Conservation (phyloP, 1,140 invertebrate genomes). For the Eriosoma lanigerum region DNA sequence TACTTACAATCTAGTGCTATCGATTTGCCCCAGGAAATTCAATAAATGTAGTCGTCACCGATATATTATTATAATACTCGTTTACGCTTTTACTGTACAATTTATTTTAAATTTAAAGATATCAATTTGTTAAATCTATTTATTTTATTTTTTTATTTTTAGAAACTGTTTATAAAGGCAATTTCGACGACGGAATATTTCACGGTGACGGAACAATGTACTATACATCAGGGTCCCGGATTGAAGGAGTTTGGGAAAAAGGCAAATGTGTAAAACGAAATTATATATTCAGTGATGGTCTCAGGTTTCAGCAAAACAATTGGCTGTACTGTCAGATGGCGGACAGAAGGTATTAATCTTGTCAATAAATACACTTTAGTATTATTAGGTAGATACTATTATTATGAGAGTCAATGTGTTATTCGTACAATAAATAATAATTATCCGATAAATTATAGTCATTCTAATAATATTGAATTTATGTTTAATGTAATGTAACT, state of each 20-base stretch:
- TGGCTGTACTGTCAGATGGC: constrained; percentile 51
- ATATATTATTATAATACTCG: background rate
- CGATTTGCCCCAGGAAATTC: too few species aligned
- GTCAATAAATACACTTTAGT: too few species aligned
- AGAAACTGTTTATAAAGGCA: constrained; percentile 46
- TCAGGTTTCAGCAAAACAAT: constrained; percentile 36
- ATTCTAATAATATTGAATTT: too few species aligned
- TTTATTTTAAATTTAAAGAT: background rate
- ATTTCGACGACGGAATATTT: constrained; percentile 42
- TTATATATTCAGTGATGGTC: constrained; percentile 50
- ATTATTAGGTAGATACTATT: too few species aligned
- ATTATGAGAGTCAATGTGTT: too few species aligned
- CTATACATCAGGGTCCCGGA: constrained; percentile 35
- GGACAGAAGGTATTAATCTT: constrained; percentile 42
- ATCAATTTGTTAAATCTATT: too few species aligned
- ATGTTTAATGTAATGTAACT: too few species aligned
- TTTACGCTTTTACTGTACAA: background rate
- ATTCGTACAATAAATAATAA: too few species aligned
- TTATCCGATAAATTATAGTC: too few species aligned
- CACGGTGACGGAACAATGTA: constrained; percentile 34
- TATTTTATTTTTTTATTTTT: too few species aligned
- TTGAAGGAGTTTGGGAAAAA: constrained; percentile 50
- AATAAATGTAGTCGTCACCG: background rate
- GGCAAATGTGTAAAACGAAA: constrained; percentile 34
- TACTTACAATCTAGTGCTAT: background rate